Conservation (phyloP, 2,113 vertebrate species). For the Gymnorhina tibicen region DNA sequence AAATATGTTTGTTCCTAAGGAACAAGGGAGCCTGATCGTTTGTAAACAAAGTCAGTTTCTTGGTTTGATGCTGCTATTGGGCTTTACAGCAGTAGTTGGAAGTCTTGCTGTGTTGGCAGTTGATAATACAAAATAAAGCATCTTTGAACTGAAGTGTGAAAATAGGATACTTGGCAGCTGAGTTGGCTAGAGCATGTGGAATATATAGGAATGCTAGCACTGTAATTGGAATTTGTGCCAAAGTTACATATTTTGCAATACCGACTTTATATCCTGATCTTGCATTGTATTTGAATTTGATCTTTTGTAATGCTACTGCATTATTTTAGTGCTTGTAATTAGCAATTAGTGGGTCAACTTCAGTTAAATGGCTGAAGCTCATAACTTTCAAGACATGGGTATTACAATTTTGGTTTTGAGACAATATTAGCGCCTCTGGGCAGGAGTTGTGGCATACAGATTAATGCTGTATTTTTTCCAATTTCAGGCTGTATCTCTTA, state of each 20-base stretch:
- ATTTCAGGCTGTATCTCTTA: slow-evolving; percentile 80
- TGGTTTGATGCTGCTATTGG: neutral
- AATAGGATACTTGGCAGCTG: neutral
- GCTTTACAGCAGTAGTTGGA: neutral
- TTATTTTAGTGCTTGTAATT: neutral
- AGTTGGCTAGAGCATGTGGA: neutral
- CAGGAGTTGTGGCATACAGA: neutral
- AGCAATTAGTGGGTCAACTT: neutral
- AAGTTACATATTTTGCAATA: neutral
- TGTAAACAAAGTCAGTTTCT: neutral
- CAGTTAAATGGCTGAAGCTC: neutral
- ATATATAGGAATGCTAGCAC: neutral
- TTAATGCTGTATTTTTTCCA: neutral
- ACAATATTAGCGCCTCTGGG: neutral
- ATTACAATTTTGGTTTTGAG: neutral
- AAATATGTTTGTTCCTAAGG: neutral
- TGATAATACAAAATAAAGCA: neutral
- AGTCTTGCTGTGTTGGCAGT: neutral
- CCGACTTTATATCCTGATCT: neutral
- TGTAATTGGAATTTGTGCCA: neutral
- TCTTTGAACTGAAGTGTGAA: neutral
- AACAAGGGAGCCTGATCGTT: neutral
- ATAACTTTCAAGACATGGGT: neutral
- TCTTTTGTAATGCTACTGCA: neutral
- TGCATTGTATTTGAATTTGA: neutral